Percentiles rank a stretch among this genome's conserved stretches.
These are phyloP conservation scores for Ceratina japonica DNA, from an alignment of 1,140 invertebrate species.

Conservation along the genomic window DNA sequence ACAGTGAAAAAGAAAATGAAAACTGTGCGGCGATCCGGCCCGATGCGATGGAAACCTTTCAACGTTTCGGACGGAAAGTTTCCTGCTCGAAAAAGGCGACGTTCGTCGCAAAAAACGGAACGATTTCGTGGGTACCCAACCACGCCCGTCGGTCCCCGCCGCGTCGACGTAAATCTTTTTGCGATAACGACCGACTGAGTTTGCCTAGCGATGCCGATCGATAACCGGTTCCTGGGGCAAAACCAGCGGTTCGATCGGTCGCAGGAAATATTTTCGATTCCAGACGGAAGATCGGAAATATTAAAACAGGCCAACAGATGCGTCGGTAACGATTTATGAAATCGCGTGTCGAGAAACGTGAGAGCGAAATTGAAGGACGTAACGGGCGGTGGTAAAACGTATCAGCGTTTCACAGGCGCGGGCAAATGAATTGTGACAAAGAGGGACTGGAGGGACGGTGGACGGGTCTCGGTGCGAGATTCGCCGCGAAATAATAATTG, in stretches of 20 bases:
- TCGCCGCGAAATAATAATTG: slow-evolving; percentile 47
- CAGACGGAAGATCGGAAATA: too few relatives aligned
- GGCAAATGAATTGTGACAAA: too few relatives aligned
- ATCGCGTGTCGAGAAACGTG: too few relatives aligned
- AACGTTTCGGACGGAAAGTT: slow-evolving; percentile 50
- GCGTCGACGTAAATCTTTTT: slow-evolving; percentile 48
- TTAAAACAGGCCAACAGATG: too few relatives aligned
- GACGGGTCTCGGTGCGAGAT: too few relatives aligned
- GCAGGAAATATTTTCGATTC: too few relatives aligned
- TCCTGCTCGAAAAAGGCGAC: slow-evolving; percentile 31
- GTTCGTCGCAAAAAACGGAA: slow-evolving; percentile 18
- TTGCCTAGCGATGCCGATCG: not conserved
- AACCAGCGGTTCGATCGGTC: too few relatives aligned
- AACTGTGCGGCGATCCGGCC: slow-evolving; percentile 33
- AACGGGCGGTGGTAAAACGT: too few relatives aligned
- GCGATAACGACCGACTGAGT: not conserved
- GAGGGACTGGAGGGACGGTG: too few relatives aligned
- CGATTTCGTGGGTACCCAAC: not conserved
- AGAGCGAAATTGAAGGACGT: too few relatives aligned
- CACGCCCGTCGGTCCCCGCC: slow-evolving; percentile 5
- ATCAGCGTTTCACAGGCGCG: too few relatives aligned
- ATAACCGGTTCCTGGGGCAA: not conserved
- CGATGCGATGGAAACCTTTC: slow-evolving; percentile 44
- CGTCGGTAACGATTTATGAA: too few relatives aligned
- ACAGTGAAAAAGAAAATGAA: slow-evolving; percentile 38